Evolutionary conservation across 2,113 vertebrate genomes (phyloP).

Genomic region (Melanotaenia duboulayi): DNA sequence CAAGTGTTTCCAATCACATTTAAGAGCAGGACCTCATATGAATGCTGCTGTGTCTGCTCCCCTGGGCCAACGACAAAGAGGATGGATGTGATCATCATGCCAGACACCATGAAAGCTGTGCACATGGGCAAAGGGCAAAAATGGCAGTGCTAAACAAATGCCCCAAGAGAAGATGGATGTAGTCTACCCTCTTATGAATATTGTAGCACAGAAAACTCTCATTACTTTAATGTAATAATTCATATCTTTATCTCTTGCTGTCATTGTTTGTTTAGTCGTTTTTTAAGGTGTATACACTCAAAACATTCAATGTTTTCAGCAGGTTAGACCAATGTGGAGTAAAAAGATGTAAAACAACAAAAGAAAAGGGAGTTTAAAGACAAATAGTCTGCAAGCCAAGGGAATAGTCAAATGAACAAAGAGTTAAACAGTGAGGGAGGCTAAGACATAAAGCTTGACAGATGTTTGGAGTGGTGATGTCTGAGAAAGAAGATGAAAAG

Average conservation of each 20-base stretch:
- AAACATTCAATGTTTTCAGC: background rate
- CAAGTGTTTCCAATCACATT: conserved; percentile 24
- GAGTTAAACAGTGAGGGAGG: conserved; percentile 10
- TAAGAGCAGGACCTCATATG: conserved; percentile 20
- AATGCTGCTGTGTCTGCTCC: conserved; percentile 20
- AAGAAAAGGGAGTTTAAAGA: background rate
- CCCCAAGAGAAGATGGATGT: conserved; percentile 7
- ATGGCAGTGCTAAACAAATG: conserved; percentile 25
- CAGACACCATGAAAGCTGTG: conserved; percentile 23
- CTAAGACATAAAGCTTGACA: conserved; percentile 7
- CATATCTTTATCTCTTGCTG: background rate
- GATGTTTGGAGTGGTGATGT: conserved; percentile 22
- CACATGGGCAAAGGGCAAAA: background rate
- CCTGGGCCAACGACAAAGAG: conserved; percentile 17
- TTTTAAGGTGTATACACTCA: background rate
- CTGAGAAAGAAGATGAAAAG: conserved; percentile 30
- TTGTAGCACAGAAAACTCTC: conserved; percentile 18
- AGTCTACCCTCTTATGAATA: background rate
- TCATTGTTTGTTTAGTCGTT: background rate
- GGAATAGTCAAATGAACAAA: background rate
- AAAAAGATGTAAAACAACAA: background rate
- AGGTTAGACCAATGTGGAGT: background rate
- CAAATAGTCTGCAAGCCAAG: background rate
- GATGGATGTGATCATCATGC: conserved; percentile 28
- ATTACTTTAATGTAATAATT: background rate